These are phyloP conservation scores for Coendou prehensilis DNA, from an alignment of 2,797 vertebrate species.

Conservation along the genomic window DNA sequence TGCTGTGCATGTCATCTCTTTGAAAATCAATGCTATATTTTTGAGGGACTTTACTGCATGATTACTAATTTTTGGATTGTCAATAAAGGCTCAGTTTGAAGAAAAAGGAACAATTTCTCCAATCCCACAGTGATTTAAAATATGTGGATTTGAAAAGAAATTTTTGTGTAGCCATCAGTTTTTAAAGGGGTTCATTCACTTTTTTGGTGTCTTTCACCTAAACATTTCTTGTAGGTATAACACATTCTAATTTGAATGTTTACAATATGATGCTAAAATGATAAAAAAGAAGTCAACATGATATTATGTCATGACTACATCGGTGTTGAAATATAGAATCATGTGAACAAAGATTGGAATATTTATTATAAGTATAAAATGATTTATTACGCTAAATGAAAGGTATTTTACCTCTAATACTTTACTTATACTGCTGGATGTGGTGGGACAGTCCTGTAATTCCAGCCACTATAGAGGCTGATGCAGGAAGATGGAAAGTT, in stretches of 20 bases:
- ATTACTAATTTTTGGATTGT: constrained; percentile 66
- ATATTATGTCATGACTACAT: neutral
- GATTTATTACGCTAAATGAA: neutral
- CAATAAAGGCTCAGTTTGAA: constrained; percentile 69
- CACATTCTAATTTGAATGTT: neutral
- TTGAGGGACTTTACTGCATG: constrained; percentile 56
- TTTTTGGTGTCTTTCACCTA: constrained; percentile 32
- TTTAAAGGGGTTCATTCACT: neutral
- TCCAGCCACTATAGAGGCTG: neutral
- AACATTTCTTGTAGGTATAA: neutral
- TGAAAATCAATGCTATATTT: constrained; percentile 73
- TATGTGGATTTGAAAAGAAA: constrained; percentile 16
- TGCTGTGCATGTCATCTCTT: constrained; percentile 40
- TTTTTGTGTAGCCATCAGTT: neutral
- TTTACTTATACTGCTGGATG: neutral
- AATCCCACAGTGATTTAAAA: constrained; percentile 44
- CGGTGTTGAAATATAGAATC: constrained; percentile 10
- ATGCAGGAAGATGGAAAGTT: neutral
- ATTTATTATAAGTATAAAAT: neutral
- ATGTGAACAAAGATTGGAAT: neutral
- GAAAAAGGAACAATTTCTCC: constrained; percentile 35
- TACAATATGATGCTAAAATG: neutral
- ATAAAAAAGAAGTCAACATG: constrained; percentile 16
- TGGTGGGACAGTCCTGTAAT: neutral
- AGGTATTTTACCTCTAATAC: neutral